Conservation (phyloP, 2,113 vertebrate genomes). For the Pampusana beccarii region DNA sequence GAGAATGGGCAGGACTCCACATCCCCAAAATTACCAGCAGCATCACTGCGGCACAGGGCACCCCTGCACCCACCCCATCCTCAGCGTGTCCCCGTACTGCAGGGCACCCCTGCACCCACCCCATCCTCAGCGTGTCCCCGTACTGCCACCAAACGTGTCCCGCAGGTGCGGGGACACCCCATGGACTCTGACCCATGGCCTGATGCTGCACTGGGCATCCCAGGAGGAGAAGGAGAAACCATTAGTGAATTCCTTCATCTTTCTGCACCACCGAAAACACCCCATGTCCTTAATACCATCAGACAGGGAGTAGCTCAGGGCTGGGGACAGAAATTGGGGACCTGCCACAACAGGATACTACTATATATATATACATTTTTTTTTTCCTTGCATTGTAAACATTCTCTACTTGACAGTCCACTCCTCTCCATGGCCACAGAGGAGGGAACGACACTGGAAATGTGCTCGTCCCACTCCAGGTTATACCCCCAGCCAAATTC, state of each 20-base stretch:
- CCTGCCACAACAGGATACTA: neutral
- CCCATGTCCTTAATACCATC: neutral
- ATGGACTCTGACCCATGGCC: accelerated
- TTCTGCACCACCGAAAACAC: neutral
- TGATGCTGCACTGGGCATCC: neutral
- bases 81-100: neutral
- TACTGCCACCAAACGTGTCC: neutral
- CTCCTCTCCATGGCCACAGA: neutral
- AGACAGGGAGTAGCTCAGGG: neutral
- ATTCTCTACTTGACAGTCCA: neutral
- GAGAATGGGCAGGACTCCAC: neutral
- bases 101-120: neutral
- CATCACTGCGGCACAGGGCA: neutral
- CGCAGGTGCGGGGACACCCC: accelerated
- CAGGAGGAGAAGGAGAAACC: neutral
- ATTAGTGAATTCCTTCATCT: accelerated
- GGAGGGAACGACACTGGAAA: neutral
- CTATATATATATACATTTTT: accelerated
- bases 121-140: accelerated
- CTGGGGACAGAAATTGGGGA: neutral
- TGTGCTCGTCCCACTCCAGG: neutral
- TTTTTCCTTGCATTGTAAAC: neutral
- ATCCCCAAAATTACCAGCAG: neutral
- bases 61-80: neutral
- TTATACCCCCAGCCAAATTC: neutral